Percentiles rank a stretch among this genome's conserved stretches.
Evolutionary conservation across 2,888 invertebrate genomes (phyloP).

Genomic region (Celastrina argiolus): DNA sequence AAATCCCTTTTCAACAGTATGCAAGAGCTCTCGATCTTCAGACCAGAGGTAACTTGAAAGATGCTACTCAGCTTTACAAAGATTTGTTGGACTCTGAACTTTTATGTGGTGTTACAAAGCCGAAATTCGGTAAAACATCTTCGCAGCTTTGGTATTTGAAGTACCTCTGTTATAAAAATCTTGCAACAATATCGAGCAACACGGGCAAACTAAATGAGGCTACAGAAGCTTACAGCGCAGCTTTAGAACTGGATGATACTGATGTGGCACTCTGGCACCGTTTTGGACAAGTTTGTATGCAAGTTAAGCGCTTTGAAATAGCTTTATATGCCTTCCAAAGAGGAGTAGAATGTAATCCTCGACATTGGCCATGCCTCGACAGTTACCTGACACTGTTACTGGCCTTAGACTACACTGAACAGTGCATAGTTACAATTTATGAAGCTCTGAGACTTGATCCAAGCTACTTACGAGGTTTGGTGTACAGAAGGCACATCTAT

Average conservation of each 20-base stretch:
- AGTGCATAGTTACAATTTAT: conserved; percentile 86
- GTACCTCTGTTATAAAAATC: conserved; percentile 90
- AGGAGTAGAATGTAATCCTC: conserved; percentile 85
- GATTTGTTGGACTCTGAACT: conserved; percentile 81
- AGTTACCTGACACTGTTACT: conserved; percentile 86
- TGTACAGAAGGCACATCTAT: conserved; percentile 85
- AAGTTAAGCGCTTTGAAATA: conserved; percentile 82
- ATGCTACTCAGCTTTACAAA: conserved; percentile 82
- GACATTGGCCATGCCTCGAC: conserved; percentile 94
- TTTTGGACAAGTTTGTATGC: conserved; percentile 85
- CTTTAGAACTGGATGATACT: conserved; percentile 87
- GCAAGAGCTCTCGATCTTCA: conserved; percentile 85
- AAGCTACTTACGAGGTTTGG: conserved; percentile 85
- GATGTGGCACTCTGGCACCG: conserved; percentile 92
- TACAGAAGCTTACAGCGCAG: conserved; percentile 83
- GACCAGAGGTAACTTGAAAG: conserved; percentile 79
- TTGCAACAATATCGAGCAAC: conserved; percentile 83
- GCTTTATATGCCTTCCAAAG: conserved; percentile 88
- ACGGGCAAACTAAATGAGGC: conserved; percentile 79
- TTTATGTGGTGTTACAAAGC: conserved; percentile 74
- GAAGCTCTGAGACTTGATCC: conserved; percentile 84
- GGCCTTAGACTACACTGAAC: conserved; percentile 85
- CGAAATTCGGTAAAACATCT: conserved; percentile 73
- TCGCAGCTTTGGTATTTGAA: conserved; percentile 83
- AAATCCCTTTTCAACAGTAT: conserved; percentile 88